Conservation (phyloP, 2,888 invertebrate species). For the Arrhopalites spinosus region DNA sequence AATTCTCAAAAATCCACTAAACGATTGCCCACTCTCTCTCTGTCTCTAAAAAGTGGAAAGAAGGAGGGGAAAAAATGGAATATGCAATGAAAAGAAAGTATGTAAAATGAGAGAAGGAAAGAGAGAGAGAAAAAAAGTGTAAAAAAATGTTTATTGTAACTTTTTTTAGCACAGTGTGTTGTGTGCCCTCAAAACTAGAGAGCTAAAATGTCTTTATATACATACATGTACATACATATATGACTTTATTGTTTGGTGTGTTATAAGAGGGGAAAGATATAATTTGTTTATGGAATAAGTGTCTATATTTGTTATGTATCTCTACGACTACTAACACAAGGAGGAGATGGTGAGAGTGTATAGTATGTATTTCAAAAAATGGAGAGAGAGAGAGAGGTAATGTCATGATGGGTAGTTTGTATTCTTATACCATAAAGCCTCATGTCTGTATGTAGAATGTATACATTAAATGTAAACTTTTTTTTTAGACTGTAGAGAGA, state of each 20-base stretch:
- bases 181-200: neutral
- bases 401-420: neutral
- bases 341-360: neutral
- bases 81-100: neutral
- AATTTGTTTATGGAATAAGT: no score
- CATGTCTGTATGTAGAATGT: neutral
- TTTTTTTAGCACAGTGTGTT: neutral
- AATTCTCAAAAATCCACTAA: no score
- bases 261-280: neutral
- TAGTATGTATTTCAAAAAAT: neutral
- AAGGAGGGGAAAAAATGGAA: neutral
- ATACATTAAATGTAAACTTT: no score
- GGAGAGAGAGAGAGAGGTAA: no score
- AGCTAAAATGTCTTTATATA: neutral
- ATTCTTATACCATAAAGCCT: neutral
- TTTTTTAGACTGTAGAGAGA: neutral
- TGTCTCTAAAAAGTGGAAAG: no score
- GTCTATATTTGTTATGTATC: no score
- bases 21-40: no score
- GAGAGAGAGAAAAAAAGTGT: neutral
- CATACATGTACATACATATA: neutral
- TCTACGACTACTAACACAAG: neutral
- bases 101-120: neutral
- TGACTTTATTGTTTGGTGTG: neutral
- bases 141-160: conserved; percentile 3